phyloP scores from a whole-genome alignment of 2,888 invertebrate species.

The Drosophila melanocephala region DNA sequence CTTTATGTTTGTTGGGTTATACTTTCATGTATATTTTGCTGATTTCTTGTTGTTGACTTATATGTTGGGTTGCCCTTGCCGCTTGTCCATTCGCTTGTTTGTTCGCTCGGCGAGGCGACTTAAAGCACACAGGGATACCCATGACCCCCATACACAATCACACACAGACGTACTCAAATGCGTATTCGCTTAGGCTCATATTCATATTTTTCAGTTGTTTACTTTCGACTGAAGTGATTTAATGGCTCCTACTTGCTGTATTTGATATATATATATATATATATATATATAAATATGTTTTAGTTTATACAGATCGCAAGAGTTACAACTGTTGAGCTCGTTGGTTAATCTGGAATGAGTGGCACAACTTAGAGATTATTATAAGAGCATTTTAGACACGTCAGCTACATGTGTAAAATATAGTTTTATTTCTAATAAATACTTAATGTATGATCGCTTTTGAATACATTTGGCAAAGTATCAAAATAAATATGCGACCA shows the following conservation, averaged over 20 bases:
- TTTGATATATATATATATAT: neutral
- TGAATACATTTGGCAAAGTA: neutral
- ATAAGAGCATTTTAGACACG: neutral
- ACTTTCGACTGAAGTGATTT: slow-evolving; percentile 54
- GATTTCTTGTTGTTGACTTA: slow-evolving; percentile 75
- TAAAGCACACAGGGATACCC: neutral
- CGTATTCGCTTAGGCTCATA: slow-evolving; percentile 17
- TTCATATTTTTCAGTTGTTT: slow-evolving; percentile 29
- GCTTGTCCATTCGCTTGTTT: neutral
- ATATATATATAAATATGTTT: neutral
- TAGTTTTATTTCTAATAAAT: neutral
- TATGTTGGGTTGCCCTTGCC: slow-evolving; percentile 33
- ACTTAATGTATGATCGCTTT: neutral
- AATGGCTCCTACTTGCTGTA: slow-evolving; percentile 51
- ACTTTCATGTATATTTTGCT: slow-evolving; percentile 48
- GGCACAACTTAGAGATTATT: neutral
- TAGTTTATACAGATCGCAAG: slow-evolving; percentile 5
- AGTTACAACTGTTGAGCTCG: slow-evolving; percentile 6
- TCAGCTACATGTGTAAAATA: neutral
- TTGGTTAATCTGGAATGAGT: neutral
- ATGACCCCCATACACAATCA: neutral
- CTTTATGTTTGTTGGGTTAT: slow-evolving; percentile 47
- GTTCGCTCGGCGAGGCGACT: neutral
- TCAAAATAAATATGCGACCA: neutral
- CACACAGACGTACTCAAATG: slow-evolving; percentile 12